phyloP scores from a whole-genome alignment of 2,888 invertebrate genomes.

The Stratiomys singularior region DNA sequence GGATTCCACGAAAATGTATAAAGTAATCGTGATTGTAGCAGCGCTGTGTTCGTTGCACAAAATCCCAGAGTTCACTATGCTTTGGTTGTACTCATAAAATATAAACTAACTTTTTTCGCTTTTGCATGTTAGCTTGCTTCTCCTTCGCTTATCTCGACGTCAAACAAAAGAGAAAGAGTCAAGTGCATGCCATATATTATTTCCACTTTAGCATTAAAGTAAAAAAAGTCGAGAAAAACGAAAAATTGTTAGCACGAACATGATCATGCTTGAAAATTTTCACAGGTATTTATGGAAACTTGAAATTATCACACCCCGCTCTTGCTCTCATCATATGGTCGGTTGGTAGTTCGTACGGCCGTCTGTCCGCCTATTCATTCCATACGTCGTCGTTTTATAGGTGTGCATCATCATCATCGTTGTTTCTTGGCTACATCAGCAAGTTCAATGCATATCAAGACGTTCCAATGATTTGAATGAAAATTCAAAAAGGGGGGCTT shows the following conservation, averaged over 20 bases:
- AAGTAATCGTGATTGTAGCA: neutral
- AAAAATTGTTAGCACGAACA: conserved; percentile 11
- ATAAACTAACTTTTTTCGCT: neutral
- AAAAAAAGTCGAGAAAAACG: neutral
- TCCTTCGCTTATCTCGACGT: neutral
- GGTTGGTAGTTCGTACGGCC: too few species aligned
- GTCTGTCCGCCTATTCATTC: too few species aligned
- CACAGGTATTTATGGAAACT: conserved; percentile 25
- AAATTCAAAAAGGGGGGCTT: too few species aligned
- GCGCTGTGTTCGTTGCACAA: neutral
- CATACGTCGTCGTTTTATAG: too few species aligned
- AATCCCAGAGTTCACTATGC: conserved; percentile 2
- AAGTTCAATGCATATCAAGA: too few species aligned
- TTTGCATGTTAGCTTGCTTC: neutral
- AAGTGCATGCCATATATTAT: conserved; percentile 7
- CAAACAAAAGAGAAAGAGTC: neutral
- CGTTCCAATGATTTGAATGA: too few species aligned
- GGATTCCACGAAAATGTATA: neutral
- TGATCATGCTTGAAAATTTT: conserved; percentile 26
- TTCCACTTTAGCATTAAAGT: neutral
- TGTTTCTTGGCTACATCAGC: too few species aligned
- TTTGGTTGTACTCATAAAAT: neutral
- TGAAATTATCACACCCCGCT: neutral
- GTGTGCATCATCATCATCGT: too few species aligned
- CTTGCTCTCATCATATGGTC: neutral